These are phyloP conservation scores for Alcedo quadribrachys DNA, from an alignment of 2,797 vertebrate species.

Conservation along the genomic window DNA sequence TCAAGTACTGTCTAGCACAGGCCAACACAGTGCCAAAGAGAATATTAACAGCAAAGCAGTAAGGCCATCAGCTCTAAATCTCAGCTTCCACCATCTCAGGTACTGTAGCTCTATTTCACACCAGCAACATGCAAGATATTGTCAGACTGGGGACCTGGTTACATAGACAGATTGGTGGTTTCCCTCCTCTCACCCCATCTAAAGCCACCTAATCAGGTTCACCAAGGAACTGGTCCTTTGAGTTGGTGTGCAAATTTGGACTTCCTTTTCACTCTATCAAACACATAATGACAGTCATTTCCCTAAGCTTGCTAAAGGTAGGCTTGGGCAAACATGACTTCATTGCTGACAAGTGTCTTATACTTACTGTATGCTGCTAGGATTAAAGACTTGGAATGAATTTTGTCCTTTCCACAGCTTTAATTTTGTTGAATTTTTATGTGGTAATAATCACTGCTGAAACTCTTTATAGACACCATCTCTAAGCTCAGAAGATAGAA, in stretches of 20 bases:
- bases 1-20: not conserved
- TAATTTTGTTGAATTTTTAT: slow-evolving; percentile 44
- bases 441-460: slow-evolving; percentile 7
- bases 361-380: slow-evolving; percentile 1
- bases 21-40: not conserved
- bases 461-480: not conserved
- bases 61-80: not conserved
- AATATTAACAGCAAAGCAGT: not conserved
- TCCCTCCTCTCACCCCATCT: not conserved
- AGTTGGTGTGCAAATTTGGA: slow-evolving; percentile 3
- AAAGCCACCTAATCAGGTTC: not conserved
- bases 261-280: not conserved
- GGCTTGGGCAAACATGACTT: slow-evolving; percentile 5
- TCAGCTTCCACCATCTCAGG: not conserved
- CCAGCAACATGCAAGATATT: not conserved
- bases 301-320: slow-evolving; percentile 7
- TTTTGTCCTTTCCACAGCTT: slow-evolving; percentile 36
- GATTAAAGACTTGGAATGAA: slow-evolving; percentile 41
- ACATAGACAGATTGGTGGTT: not conserved
- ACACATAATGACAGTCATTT: slow-evolving; percentile 26
- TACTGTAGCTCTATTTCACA: not conserved
- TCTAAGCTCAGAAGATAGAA: not conserved
- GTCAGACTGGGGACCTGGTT: not conserved
- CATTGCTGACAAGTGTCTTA: slow-evolving; percentile 29
- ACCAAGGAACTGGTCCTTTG: not conserved